Conservation (phyloP, 92 coral and sea anemone genomes). For the Parazoanthus swiftii region DNA sequence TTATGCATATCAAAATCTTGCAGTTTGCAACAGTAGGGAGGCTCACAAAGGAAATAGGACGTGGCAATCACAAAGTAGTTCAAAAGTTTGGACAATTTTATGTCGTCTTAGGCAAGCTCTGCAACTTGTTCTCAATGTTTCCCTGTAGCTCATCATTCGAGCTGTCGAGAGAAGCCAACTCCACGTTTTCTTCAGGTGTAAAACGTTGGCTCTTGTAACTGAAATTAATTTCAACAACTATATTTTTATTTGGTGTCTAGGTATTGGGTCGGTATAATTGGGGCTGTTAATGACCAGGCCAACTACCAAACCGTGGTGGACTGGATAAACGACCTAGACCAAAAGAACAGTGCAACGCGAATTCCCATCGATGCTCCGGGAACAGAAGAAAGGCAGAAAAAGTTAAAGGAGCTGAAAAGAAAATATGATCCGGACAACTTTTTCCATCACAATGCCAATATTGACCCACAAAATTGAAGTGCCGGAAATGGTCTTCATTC, state of each 20-base stretch:
- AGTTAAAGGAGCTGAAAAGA: conserved; percentile 64
- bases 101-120: no score
- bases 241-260: conserved; percentile 27
- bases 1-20: no score
- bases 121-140: no score
- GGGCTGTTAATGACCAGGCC: conserved; percentile 37
- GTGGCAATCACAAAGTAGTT: no score
- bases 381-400: conserved; percentile 51
- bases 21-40: no score
- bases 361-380: conserved; percentile 53
- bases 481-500: neutral
- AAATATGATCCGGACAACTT: conserved; percentile 80
- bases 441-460: conserved; percentile 79
- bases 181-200: neutral
- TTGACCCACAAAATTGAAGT: conserved; percentile 30
- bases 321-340: conserved; percentile 59
- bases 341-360: conserved; percentile 51
- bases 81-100: no score
- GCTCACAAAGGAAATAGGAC: no score
- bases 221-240: neutral
- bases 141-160: no score
- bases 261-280: conserved; percentile 68
- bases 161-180: no score
- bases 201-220: neutral
- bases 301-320: conserved; percentile 48